Evolutionary conservation across 1,140 invertebrate genomes (phyloP).

Genomic region (Nephotettix cincticeps): DNA sequence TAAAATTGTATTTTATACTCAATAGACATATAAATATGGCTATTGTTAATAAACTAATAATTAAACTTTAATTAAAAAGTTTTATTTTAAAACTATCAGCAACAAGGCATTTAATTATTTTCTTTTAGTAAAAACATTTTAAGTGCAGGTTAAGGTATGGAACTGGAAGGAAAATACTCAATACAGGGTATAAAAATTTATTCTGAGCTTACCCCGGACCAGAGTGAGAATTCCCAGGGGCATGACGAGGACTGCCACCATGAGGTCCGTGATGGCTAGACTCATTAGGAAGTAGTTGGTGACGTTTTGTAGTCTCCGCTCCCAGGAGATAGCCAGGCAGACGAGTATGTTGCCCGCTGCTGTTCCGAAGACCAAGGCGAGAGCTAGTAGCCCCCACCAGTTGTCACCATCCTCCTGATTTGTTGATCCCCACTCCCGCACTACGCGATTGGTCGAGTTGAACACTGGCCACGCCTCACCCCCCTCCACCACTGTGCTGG

Average conservation of each 20-base stretch:
- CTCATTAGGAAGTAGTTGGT: slow-evolving; percentile 98
- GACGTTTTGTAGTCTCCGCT: slow-evolving; percentile 86
- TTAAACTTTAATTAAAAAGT: too few species aligned
- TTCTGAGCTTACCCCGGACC: slow-evolving; percentile 63
- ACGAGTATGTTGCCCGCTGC: slow-evolving; percentile 93
- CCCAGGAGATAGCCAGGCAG: slow-evolving; percentile 86
- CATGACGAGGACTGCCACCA: slow-evolving; percentile 91
- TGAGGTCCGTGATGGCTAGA: slow-evolving; percentile 90
- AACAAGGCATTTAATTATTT: too few species aligned
- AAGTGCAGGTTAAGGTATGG: too few species aligned
- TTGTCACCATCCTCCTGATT: slow-evolving; percentile 4
- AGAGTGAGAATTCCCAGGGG: slow-evolving; percentile 80
- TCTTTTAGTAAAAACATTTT: too few species aligned
- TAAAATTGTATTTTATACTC: too few species aligned
- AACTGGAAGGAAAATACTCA: too few species aligned
- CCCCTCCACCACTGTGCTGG: slow-evolving; percentile 16
- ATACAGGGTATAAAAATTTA: background rate
- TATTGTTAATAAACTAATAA: too few species aligned
- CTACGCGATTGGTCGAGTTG: background rate
- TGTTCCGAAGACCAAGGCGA: slow-evolving; percentile 81
- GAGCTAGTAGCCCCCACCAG: slow-evolving; percentile 69
- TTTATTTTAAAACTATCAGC: too few species aligned
- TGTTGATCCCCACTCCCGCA: slow-evolving; percentile 5
- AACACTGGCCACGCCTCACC: slow-evolving; percentile 5
- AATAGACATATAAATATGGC: too few species aligned